These are phyloP conservation scores for Crioceris asparagi DNA, from an alignment of 2,888 invertebrate genomes.

Conservation along the genomic window DNA sequence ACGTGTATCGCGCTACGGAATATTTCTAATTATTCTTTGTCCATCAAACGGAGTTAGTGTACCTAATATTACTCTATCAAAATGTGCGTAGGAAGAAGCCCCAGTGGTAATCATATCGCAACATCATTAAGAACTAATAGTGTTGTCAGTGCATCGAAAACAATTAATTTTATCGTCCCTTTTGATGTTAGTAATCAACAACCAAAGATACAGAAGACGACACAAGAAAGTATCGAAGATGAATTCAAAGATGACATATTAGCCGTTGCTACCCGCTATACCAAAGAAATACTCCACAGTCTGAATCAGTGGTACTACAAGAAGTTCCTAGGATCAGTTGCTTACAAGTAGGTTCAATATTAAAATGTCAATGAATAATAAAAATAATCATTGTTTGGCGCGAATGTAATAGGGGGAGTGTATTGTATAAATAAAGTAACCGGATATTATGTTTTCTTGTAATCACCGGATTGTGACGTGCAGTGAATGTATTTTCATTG, in stretches of 20 bases:
- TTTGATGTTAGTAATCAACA: no score
- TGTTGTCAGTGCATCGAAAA: background rate
- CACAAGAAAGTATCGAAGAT: constrained; percentile 6
- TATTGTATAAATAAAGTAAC: no score
- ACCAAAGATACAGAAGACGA: no score
- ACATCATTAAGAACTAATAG: constrained; percentile 1
- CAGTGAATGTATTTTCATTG: no score
- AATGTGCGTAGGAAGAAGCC: constrained; percentile 23
- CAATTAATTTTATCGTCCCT: background rate
- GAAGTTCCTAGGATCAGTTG: constrained; percentile 24
- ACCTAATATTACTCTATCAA: no score
- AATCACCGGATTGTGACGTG: no score
- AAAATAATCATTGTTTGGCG: background rate
- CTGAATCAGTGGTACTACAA: constrained; percentile 20
- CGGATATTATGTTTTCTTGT: no score
- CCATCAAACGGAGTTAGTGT: no score
- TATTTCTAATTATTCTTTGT: no score
- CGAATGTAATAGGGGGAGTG: no score
- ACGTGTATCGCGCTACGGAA: no score
- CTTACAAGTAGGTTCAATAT: constrained; percentile 27
- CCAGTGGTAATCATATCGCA: constrained; percentile 12
- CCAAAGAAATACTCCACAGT: constrained; percentile 24
- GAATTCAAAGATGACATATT: constrained; percentile 25
- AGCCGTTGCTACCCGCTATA: constrained; percentile 28
- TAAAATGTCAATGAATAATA: constrained; percentile 1